Percentiles rank a stretch among this genome's conserved stretches.
phyloP scores from a whole-genome alignment of 2,797 vertebrate genomes.

The Tokudaia muenninki region DNA sequence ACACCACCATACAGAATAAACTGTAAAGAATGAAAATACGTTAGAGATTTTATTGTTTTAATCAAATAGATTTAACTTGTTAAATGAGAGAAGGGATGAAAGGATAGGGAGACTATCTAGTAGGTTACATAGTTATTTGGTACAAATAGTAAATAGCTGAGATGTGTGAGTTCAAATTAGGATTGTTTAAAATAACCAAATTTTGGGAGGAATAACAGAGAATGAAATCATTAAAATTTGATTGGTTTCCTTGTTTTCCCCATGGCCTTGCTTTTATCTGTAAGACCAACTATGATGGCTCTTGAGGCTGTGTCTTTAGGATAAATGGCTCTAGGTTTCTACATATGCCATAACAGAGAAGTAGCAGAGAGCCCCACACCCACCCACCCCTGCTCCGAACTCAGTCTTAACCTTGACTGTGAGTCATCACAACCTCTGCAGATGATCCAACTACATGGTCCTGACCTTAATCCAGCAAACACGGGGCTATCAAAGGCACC shows the following conservation, averaged over 20 bases:
- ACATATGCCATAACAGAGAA: not conserved
- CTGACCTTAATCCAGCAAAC: not conserved
- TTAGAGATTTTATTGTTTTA: constrained; percentile 29
- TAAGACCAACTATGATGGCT: not conserved
- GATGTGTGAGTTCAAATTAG: not conserved
- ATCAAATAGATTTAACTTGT: constrained; percentile 24
- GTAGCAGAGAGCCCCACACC: not conserved
- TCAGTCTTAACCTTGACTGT: constrained; percentile 25
- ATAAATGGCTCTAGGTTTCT: not conserved
- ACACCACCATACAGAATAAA: not conserved
- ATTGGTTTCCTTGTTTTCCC: not conserved
- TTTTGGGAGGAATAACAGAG: not conserved
- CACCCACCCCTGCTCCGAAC: not conserved
- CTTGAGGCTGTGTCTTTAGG: not conserved
- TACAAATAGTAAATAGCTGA: constrained; percentile 33
- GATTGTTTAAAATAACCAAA: constrained; percentile 7
- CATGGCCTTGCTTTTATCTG: not conserved
- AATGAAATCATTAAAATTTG: not conserved
- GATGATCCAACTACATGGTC: not conserved
- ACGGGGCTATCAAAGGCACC: not conserved
- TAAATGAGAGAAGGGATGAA: not conserved
- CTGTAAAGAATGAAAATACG: not conserved
- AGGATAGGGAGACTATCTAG: not conserved
- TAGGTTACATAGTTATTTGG: not conserved
- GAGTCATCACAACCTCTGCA: constrained; percentile 39